These are phyloP conservation scores for Athene cunicularia DNA, from an alignment of 2,113 vertebrate genomes.

Conservation along the genomic window DNA sequence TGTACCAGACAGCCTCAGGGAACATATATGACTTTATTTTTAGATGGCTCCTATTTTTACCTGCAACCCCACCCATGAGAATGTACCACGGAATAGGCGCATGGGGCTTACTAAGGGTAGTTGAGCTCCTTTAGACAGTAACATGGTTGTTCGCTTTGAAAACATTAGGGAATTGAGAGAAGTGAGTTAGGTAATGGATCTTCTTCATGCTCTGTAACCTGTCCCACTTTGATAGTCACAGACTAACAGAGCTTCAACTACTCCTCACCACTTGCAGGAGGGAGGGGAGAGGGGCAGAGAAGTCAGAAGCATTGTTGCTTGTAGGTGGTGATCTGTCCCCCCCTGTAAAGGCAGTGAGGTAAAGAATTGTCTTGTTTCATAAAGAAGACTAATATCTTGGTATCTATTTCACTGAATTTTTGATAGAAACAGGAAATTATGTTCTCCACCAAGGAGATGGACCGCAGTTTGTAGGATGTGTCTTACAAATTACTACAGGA, in stretches of 20 bases:
- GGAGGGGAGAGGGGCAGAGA: neutral
- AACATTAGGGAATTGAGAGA: neutral
- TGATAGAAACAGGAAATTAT: neutral
- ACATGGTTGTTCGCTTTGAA: neutral
- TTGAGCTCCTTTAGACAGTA: neutral
- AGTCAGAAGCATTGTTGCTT: neutral
- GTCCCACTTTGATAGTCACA: neutral
- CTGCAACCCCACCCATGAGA: neutral
- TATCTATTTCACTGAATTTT: neutral
- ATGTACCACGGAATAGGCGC: rapidly evolving
- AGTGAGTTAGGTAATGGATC: neutral
- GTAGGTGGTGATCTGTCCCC: neutral
- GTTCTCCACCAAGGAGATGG: neutral
- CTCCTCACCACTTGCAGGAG: neutral
- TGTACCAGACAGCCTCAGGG: neutral
- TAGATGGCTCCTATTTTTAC: neutral
- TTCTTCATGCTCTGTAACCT: neutral
- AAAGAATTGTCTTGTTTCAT: neutral
- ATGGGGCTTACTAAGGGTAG: neutral
- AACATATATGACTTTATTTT: neutral
- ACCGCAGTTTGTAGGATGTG: neutral
- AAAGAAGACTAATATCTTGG: neutral
- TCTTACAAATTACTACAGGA: neutral
- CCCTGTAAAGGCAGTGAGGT: neutral
- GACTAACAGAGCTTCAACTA: neutral